phyloP scores from a whole-genome alignment of 2,888 invertebrate genomes.

The Drosophila ustulata region DNA sequence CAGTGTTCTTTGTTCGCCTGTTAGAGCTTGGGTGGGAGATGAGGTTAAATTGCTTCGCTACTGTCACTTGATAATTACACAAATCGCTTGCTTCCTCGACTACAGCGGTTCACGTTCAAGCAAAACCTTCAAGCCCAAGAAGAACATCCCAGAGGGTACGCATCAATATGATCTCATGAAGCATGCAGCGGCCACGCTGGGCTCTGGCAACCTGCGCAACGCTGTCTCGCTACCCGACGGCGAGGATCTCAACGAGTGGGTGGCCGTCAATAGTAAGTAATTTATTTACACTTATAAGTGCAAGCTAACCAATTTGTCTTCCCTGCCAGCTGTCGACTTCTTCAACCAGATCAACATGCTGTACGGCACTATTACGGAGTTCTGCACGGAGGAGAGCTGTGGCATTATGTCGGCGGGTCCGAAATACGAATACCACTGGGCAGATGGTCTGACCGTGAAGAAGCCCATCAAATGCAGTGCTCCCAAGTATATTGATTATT shows the following conservation, averaged over 20 bases:
- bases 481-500: slow-evolving; percentile 99
- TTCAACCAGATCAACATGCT: slow-evolving; percentile 99
- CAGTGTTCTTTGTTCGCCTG: slow-evolving; percentile 46
- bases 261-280: slow-evolving; percentile 98
- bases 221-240: slow-evolving; percentile 99
- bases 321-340: slow-evolving; percentile 95
- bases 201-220: slow-evolving; percentile 97
- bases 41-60: too few species aligned
- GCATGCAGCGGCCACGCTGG: slow-evolving; percentile 99
- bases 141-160: slow-evolving; percentile 99
- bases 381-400: slow-evolving; percentile 98
- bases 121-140: slow-evolving; percentile 99
- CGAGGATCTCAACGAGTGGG: slow-evolving; percentile 99
- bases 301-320: background rate
- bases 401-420: slow-evolving; percentile 99
- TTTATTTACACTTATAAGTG: background rate
- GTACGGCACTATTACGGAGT: slow-evolving; percentile 99
- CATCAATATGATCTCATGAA: slow-evolving; percentile 99
- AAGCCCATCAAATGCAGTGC: slow-evolving; percentile 99
- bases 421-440: slow-evolving; percentile 99
- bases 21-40: slow-evolving; percentile 34
- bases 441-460: slow-evolving; percentile 98
- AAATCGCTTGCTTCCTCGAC: too few species aligned
- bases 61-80: too few species aligned
- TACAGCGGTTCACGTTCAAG: slow-evolving; percentile 89